Evolutionary conservation across 2,113 vertebrate species (phyloP).

Genomic region (Manacus vitellinus): DNA sequence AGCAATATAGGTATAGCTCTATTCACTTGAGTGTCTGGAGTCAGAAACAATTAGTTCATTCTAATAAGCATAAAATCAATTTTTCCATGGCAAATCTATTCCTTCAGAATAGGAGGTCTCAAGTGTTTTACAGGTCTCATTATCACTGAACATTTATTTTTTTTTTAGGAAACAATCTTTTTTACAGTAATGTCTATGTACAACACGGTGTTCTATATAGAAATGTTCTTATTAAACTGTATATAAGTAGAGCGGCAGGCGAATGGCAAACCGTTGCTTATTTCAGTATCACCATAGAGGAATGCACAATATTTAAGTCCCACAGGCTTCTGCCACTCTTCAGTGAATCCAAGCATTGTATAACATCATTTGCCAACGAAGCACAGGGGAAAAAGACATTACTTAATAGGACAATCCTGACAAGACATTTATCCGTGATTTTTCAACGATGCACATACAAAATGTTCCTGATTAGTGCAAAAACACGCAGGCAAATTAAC

Average conservation of each 20-base stretch:
- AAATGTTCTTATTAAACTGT: slow-evolving; percentile 43
- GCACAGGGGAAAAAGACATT: slow-evolving; percentile 75
- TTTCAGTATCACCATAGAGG: slow-evolving; percentile 44
- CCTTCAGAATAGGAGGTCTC: slow-evolving; percentile 48
- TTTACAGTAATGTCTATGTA: slow-evolving; percentile 50
- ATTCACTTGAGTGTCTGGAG: slow-evolving; percentile 22
- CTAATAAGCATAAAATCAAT: slow-evolving; percentile 48
- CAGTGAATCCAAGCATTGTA: slow-evolving; percentile 73
- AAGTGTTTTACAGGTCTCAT: slow-evolving; percentile 64
- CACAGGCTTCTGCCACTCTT: slow-evolving; percentile 76
- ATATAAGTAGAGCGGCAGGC: slow-evolving; percentile 16
- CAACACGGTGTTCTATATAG: slow-evolving; percentile 45
- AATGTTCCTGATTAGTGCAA: slow-evolving; percentile 76
- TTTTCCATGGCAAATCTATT: slow-evolving; percentile 50
- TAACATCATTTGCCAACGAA: slow-evolving; percentile 75
- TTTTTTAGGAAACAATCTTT: slow-evolving; percentile 57
- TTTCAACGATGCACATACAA: slow-evolving; percentile 74
- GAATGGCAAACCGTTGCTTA: slow-evolving; percentile 57
- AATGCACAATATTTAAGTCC: slow-evolving; percentile 65
- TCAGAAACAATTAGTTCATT: slow-evolving; percentile 56
- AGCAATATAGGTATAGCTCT: slow-evolving; percentile 24
- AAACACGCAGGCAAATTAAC: slow-evolving; percentile 73
- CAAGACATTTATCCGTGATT: slow-evolving; percentile 75
- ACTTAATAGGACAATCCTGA: slow-evolving; percentile 78
- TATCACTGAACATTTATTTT: slow-evolving; percentile 39